Conservation (phyloP, 1,140 invertebrate species). For the Drosophila malerkotliana region DNA sequence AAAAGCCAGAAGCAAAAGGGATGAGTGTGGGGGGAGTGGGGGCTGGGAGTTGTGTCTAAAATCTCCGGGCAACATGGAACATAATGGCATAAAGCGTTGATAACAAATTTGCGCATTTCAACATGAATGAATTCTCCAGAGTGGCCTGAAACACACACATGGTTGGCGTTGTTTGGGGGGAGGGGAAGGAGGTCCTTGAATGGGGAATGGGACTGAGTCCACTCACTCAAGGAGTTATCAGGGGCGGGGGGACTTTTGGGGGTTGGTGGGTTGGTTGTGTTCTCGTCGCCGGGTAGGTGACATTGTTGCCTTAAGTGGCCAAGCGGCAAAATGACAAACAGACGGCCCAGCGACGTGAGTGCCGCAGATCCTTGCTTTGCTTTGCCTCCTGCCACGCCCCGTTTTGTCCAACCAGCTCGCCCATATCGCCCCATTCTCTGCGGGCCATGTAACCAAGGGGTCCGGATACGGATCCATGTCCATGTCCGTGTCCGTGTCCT, state of each 20-base stretch:
- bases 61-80: constrained; percentile 61
- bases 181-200: neutral
- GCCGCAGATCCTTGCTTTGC: constrained; percentile 4
- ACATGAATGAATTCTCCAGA: constrained; percentile 82
- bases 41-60: constrained; percentile 2
- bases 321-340: constrained; percentile 73
- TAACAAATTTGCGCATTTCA: constrained; percentile 83
- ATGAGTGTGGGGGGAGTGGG: neutral
- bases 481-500: constrained; percentile 16
- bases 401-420: neutral
- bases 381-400: neutral
- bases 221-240: constrained; percentile 36
- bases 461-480: constrained; percentile 49
- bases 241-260: neutral
- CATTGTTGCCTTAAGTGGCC: constrained; percentile 67
- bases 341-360: constrained; percentile 57
- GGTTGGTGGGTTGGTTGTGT: constrained; percentile 9
- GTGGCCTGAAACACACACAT: constrained; percentile 39
- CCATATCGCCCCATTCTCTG: neutral
- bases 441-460: constrained; percentile 24
- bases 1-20: constrained; percentile 9
- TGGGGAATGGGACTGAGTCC: constrained; percentile 17
- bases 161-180: neutral
- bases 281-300: constrained; percentile 44
- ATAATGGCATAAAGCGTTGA: constrained; percentile 83